A percentile compares a stretch with the other conserved stretches of the same genome.
phyloP scores from a whole-genome alignment of 2,888 invertebrate genomes.

The Chaetogeoica ovagalla region DNA sequence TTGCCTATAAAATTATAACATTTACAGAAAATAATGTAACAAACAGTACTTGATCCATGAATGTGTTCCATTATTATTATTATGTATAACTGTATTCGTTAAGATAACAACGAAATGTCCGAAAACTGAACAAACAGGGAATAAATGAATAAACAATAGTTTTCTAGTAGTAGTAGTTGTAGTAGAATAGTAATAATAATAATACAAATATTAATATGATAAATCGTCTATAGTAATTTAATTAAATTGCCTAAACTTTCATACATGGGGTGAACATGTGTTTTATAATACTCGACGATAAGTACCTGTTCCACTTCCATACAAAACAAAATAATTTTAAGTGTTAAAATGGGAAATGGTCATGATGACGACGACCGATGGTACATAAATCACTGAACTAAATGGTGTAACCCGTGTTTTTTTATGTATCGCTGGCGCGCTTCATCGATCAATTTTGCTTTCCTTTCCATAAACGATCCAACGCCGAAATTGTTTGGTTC shows the following conservation, averaged over 20 bases:
- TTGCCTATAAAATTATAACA: slow-evolving; percentile 1
- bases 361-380: not conserved
- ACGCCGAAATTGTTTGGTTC: slow-evolving; percentile 48
- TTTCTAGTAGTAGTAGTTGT: too few relatives aligned
- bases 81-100: not conserved
- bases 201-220: not conserved
- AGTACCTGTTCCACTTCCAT: slow-evolving; percentile 34
- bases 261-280: not conserved
- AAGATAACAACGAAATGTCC: slow-evolving; percentile 1
- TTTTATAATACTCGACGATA: slow-evolving; percentile 11
- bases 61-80: slow-evolving; percentile 8
- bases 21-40: not conserved
- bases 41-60: slow-evolving; percentile 9
- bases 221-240: slow-evolving; percentile 12
- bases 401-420: slow-evolving; percentile 67
- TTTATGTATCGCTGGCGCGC: slow-evolving; percentile 77
- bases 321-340: slow-evolving; percentile 1
- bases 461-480: slow-evolving; percentile 73
- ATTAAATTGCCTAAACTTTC: slow-evolving; percentile 2
- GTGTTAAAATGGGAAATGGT: slow-evolving; percentile 4
- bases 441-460: slow-evolving; percentile 75
- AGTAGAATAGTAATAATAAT: too few relatives aligned
- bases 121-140: not conserved
- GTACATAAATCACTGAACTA: slow-evolving; percentile 18
- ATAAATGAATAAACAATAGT: not conserved